Evolutionary conservation across 2,888 invertebrate species (phyloP).

Genomic region (Trachelus stipa): DNA sequence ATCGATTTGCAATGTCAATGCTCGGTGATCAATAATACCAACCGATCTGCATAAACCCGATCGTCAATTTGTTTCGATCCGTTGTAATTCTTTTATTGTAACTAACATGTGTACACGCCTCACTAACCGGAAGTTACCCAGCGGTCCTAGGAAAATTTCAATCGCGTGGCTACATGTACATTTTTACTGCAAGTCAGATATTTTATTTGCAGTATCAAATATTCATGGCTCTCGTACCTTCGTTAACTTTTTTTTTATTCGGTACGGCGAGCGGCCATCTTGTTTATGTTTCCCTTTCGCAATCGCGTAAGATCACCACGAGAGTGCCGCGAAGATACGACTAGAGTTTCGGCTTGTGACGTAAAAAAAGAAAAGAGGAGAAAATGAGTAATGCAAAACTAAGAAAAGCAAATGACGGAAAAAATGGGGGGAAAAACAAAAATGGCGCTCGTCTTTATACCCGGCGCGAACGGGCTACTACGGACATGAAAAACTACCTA

Average conservation of each 20-base stretch:
- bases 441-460: background rate
- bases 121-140: constrained; percentile 17
- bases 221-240: background rate
- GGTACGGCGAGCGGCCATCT: background rate
- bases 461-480: background rate
- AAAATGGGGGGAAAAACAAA: background rate
- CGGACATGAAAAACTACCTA: constrained; percentile 11
- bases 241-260: background rate
- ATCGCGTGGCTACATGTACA: background rate
- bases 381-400: background rate
- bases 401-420: background rate
- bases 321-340: background rate
- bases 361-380: background rate
- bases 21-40: constrained; percentile 16
- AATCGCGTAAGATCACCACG: background rate
- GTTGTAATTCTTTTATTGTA: constrained; percentile 17
- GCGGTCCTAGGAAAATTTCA: background rate
- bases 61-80: constrained; percentile 22
- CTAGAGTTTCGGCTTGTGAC: background rate
- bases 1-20: constrained; percentile 10
- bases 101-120: constrained; percentile 23
- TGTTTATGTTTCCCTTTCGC: background rate
- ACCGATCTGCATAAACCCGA: constrained; percentile 20
- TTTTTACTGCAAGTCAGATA: background rate
- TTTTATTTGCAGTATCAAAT: no score